Base-by-base conservation (phyloP, 2,113 vertebrate species). In the Amphilophus citrinellus region DNA sequence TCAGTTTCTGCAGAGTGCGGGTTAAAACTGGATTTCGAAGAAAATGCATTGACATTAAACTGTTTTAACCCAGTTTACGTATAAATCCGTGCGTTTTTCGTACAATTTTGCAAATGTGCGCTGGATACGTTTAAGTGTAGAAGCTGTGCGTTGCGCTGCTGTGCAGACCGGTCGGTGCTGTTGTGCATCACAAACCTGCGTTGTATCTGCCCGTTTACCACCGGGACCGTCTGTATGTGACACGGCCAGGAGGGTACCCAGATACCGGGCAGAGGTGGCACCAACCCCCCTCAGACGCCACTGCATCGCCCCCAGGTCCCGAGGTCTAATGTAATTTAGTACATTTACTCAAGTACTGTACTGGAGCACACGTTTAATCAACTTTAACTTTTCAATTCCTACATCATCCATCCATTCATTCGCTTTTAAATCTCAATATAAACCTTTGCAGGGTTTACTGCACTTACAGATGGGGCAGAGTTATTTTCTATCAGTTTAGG, bases 301-400 rank as follows among this genome's bases (percentile, higher is more conserved):
- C 6, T 0, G 10, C 68, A 17, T n/a, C 3, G 0, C 3, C 66
- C 2, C 11, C 9, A 20, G 66, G 44, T 30, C 68, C 68, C n/a
- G 68, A 10, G 18, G 2, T 53, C 27, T n/a, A 56, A 73, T 73
- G 47, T 71, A 71, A 53, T 24, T 71, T 53, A 71, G 17, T 53
- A 2, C 18, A 35, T 35, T 0, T 73, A 56, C 27, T 56, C 47
- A 20, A 10, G 47, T 53, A 20, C 24, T 53, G 50, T 53, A 71
- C 66, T 32, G 18, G 10, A 71, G 66, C 20, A 24, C 66, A 71
- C 24, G 32, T 56, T n/a, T 14, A 73, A 73, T n/a, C 7, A 32
- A 56, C 68, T 9, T 73, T 8, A 0, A 32, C 13, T 73, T 56
- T 32, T 0, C 24, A 24, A n/a, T 53, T 50, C 11, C 14, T 50